Conservation (phyloP, 2,113 vertebrate genomes). For the Varanus salvator region DNA sequence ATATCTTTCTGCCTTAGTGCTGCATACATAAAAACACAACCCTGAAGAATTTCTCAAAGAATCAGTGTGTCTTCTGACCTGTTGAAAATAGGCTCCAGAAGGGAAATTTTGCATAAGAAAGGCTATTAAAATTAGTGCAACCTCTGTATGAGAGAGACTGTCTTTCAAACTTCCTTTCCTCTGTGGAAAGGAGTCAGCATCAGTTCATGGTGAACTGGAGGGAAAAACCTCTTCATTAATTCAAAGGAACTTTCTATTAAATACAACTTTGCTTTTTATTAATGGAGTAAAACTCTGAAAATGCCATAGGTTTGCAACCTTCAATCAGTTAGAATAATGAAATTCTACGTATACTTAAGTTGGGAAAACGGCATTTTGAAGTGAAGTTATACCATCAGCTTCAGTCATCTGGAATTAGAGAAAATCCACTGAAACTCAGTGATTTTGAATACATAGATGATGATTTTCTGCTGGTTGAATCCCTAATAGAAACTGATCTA, state of each 20-base stretch:
- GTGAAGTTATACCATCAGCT: background rate
- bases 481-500: background rate
- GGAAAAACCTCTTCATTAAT: background rate
- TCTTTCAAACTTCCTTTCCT: background rate
- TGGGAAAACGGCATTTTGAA: background rate
- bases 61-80: rapidly evolving
- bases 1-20: background rate
- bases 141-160: background rate
- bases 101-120: background rate
- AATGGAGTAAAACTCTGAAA: background rate
- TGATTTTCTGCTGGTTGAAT: background rate
- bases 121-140: background rate
- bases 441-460: background rate
- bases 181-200: background rate
- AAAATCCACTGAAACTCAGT: background rate
- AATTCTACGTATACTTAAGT: background rate
- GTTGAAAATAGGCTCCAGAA: background rate
- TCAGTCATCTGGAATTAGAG: background rate
- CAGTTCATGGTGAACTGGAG: background rate
- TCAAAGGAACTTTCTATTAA: background rate
- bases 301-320: background rate
- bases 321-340: background rate
- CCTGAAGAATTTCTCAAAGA: background rate
- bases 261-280: background rate
- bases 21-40: background rate